A percentile compares a stretch with the other conserved stretches of the same genome.
phyloP scores from a whole-genome alignment of 2,888 invertebrate genomes.

The Brachypalpus laphriformis region DNA sequence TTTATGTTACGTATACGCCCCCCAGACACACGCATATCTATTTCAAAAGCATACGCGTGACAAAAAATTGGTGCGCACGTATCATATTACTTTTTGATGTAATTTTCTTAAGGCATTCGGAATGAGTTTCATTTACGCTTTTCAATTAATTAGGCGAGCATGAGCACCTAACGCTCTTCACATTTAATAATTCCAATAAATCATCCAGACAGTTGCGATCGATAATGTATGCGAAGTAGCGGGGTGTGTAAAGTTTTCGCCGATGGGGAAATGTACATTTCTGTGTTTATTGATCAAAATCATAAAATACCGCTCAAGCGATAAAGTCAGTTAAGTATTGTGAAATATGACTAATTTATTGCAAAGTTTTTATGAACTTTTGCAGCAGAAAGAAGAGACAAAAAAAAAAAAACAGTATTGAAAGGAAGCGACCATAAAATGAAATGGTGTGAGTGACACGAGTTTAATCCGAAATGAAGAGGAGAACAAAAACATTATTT shows the following conservation, averaged over 20 bases:
- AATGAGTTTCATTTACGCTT: background rate
- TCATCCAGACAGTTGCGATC: constrained; percentile 3
- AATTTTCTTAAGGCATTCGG: background rate
- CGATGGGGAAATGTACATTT: background rate
- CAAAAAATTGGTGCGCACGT: constrained; percentile 19
- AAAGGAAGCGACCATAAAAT: too few relatives aligned
- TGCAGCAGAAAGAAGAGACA: background rate
- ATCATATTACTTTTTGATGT: constrained; percentile 17
- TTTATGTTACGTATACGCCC: background rate
- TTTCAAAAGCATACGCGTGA: background rate
- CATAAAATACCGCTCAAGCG: background rate
- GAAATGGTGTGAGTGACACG: background rate
- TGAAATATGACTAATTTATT: constrained; percentile 6
- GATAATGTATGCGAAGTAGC: background rate
- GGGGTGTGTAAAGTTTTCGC: background rate
- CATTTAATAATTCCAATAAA: constrained; percentile 6
- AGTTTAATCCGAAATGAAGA: background rate
- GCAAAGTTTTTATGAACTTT: constrained; percentile 3
- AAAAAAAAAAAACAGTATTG: background rate
- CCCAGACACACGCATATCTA: background rate
- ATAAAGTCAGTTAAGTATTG: background rate
- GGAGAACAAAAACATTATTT: background rate
- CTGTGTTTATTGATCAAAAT: background rate
- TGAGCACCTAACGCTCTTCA: background rate
- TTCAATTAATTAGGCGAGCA: constrained; percentile 16